Evolutionary conservation across 2,888 invertebrate genomes (phyloP).

Genomic region (Nebria salina): DNA sequence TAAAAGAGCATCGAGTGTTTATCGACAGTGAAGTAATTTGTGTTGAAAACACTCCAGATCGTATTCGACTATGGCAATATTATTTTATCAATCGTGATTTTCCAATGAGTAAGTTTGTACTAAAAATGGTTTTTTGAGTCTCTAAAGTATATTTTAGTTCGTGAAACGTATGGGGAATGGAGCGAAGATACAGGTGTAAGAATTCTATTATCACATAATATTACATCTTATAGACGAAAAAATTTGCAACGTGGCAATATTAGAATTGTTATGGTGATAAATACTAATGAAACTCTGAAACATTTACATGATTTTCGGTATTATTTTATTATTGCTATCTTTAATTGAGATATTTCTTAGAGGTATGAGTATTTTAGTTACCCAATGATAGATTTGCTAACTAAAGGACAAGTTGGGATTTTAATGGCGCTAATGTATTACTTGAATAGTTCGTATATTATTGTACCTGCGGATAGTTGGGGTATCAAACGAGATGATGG

Average conservation of each 20-base stretch:
- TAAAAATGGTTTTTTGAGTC: background rate
- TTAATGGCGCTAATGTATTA: constrained; percentile 30
- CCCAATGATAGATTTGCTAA: constrained; percentile 27
- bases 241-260: constrained; percentile 61
- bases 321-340: constrained; percentile 49
- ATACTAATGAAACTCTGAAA: constrained; percentile 64
- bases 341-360: background rate
- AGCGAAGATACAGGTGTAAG: constrained; percentile 17
- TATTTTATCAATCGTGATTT: constrained; percentile 23
- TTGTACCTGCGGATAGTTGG: constrained; percentile 23
- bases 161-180: constrained; percentile 35
- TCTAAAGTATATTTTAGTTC: constrained; percentile 12
- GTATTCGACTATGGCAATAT: constrained; percentile 28
- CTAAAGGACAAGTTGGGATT: constrained; percentile 33
- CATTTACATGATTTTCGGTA: constrained; percentile 67
- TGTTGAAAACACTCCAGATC: constrained; percentile 1
- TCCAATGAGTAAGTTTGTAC: constrained; percentile 14
- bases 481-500: constrained; percentile 19
- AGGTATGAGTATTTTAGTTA: constrained; percentile 18
- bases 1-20: background rate
- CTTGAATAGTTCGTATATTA: constrained; percentile 18
- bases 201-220: constrained; percentile 14
- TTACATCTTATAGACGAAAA: constrained; percentile 57
- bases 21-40: constrained; percentile 34
- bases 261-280: constrained; percentile 65